A percentile compares a stretch with the other conserved stretches of the same genome.
Evolutionary conservation across 2,888 invertebrate genomes (phyloP).

Genomic region (Megastigmus dorsalis): DNA sequence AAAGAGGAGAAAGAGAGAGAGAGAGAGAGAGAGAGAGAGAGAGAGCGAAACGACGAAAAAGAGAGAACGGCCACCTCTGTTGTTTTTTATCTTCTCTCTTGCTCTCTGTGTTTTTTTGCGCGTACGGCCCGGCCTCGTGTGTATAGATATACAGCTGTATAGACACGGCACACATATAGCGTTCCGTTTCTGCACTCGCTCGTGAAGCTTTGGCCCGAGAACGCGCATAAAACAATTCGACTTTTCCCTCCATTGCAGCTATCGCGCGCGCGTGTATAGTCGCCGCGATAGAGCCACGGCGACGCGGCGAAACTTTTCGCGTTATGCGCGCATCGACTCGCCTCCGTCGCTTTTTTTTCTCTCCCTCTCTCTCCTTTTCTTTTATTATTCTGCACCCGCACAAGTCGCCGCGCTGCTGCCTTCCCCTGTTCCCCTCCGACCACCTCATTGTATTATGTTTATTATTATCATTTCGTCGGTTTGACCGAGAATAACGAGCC

Average conservation of each 20-base stretch:
- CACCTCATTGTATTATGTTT: constrained; percentile 32
- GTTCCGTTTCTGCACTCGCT: background rate
- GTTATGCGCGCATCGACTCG: constrained; percentile 51
- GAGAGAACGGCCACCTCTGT: background rate
- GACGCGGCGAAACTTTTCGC: constrained; percentile 54
- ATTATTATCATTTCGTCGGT: constrained; percentile 10
- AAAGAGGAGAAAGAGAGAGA: background rate
- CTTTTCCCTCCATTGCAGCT: no score
- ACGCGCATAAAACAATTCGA: constrained; percentile 48
- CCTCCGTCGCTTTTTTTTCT: constrained; percentile 33
- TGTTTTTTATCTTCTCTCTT: constrained; percentile 7
- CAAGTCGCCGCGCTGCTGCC: no score
- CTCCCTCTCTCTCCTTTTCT: constrained; percentile 9
- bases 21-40: background rate
- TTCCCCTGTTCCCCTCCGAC: no score
- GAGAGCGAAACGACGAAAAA: no score
- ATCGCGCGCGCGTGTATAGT: no score
- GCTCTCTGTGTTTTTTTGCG: no score
- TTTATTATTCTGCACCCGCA: no score
- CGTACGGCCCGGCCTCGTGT: no score
- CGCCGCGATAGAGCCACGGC: no score
- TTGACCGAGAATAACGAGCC: constrained; percentile 3
- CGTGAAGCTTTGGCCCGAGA: background rate
- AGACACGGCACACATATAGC: no score
- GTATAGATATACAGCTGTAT: no score